These are phyloP conservation scores for Isaurus tuberculatus DNA, from an alignment of 92 coral and sea anemone genomes.

Conservation along the genomic window DNA sequence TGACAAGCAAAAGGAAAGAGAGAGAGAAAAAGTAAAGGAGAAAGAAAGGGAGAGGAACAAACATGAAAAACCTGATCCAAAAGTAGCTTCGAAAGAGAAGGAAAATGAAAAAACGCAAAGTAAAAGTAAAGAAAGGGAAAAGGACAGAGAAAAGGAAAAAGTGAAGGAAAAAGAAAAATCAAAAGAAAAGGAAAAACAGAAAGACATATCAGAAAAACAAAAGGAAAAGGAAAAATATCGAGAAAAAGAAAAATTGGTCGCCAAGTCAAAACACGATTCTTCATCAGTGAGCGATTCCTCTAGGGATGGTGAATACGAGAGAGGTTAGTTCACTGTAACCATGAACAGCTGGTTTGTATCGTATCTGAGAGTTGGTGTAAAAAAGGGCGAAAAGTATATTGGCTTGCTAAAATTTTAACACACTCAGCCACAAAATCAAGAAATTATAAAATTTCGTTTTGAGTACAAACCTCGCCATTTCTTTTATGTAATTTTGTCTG, in stretches of 20 bases:
- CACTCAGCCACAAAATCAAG: too few species aligned
- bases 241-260: conserved; percentile 12
- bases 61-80: conserved; percentile 66
- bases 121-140: conserved; percentile 88
- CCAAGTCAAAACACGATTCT: conserved; percentile 28
- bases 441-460: too few species aligned
- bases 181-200: conserved; percentile 50
- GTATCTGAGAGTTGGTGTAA: too few species aligned
- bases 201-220: conserved; percentile 37
- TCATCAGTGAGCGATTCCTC: conserved; percentile 61
- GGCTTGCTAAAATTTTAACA: too few species aligned
- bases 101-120: conserved; percentile 63
- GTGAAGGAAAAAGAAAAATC: conserved; percentile 57
- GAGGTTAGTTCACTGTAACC: conserved; percentile 50
- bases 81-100: conserved; percentile 73
- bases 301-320: conserved; percentile 71
- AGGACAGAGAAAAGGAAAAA: conserved; percentile 82
- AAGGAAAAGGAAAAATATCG: conserved; percentile 41
- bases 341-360: neutral
- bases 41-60: conserved; percentile 74
- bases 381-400: too few species aligned
- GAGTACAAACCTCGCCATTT: too few species aligned
- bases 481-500: too few species aligned
- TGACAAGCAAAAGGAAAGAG: conserved; percentile 37
- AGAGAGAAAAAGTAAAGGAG: conserved; percentile 65